These are phyloP conservation scores for Colletes latitarsis DNA, from an alignment of 1,140 invertebrate genomes.

Conservation along the genomic window DNA sequence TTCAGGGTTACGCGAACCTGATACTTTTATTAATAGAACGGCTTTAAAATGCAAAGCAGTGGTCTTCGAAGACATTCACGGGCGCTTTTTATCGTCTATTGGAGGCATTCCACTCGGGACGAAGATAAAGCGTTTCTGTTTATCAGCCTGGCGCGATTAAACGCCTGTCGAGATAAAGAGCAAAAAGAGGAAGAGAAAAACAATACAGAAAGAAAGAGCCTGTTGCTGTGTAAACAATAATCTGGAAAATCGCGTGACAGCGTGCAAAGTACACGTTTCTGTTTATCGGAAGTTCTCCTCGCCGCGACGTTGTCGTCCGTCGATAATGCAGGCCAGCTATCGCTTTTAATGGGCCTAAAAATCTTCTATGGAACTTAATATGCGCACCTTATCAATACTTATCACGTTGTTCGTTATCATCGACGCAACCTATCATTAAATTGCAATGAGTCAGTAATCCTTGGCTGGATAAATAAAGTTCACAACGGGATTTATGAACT, in stretches of 20 bases:
- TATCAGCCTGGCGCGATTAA: slow-evolving; percentile 12
- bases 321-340: slow-evolving; percentile 30
- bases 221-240: slow-evolving; percentile 12
- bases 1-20: slow-evolving; percentile 5
- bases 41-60: background rate
- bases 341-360: background rate
- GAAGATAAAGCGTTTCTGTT: slow-evolving; percentile 35
- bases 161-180: background rate
- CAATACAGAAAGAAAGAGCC: slow-evolving; percentile 3
- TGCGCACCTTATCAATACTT: background rate
- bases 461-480: background rate
- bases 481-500: background rate
- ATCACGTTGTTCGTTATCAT: background rate
- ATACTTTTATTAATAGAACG: slow-evolving; percentile 13
- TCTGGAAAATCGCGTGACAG: slow-evolving; percentile 8
- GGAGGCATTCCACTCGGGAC: background rate
- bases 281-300: slow-evolving; percentile 13
- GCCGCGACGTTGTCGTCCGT: slow-evolving; percentile 1
- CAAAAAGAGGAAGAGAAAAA: slow-evolving; percentile 4
- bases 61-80: background rate
- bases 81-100: background rate
- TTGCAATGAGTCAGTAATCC: background rate
- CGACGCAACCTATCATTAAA: background rate
- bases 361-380: background rate
- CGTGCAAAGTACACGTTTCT: slow-evolving; percentile 44